A percentile compares a stretch with the other conserved stretches of the same genome.
phyloP scores from a whole-genome alignment of 2,113 vertebrate species.

The Atractosteus spatula region DNA sequence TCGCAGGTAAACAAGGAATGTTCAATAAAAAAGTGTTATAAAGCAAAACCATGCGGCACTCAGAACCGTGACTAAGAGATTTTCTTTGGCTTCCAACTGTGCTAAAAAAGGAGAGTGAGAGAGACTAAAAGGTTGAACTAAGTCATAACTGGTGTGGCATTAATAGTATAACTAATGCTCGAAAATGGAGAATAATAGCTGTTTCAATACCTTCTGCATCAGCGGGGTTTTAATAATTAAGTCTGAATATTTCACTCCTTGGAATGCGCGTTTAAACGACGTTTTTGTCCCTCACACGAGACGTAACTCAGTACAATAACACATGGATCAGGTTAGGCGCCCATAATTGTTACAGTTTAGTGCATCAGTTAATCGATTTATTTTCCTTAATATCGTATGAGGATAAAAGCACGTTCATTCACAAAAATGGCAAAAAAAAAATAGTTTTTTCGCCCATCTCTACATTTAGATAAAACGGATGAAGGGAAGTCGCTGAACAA shows the following conservation, averaged over 20 bases:
- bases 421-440: neutral
- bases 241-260: no score
- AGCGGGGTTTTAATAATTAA: neutral
- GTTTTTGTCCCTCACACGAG: no score
- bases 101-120: neutral
- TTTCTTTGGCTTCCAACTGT: conserved; percentile 5
- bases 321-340: no score
- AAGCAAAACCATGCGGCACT: conserved; percentile 14
- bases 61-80: conserved; percentile 13
- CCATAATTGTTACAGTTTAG: no score
- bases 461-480: no score
- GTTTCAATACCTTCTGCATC: neutral
- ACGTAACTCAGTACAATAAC: no score
- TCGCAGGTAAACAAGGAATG: neutral
- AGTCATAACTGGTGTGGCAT: neutral
- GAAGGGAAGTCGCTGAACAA: no score
- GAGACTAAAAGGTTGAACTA: neutral
- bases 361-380: neutral
- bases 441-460: no score
- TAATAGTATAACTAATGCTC: neutral
- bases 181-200: neutral
- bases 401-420: no score
- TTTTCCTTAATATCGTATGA: neutral
- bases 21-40: neutral
- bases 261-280: no score